These are phyloP conservation scores for Dendrolimus pini DNA, from an alignment of 2,888 invertebrate species.

Conservation along the genomic window DNA sequence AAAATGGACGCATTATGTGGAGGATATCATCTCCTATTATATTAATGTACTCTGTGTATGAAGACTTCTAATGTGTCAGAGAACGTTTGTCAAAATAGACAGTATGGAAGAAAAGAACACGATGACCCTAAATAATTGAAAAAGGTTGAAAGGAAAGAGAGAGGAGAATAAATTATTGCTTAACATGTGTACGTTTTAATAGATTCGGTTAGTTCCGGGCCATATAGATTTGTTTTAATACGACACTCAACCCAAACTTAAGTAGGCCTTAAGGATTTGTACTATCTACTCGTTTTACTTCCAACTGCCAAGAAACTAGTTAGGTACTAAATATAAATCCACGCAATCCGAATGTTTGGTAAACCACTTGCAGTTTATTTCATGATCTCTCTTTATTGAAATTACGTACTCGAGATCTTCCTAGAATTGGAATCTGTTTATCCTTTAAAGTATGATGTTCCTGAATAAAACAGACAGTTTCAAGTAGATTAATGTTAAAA, in stretches of 20 bases:
- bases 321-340: constrained; percentile 1
- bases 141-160: no score
- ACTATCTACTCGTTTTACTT: constrained; percentile 7
- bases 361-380: not conserved
- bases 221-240: constrained; percentile 32
- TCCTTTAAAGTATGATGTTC: not conserved
- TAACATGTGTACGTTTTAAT: not conserved
- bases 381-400: not conserved
- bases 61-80: no score
- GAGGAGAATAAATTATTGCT: not conserved
- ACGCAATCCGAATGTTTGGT: not conserved
- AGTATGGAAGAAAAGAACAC: no score
- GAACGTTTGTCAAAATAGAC: no score
- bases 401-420: not conserved
- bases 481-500: no score
- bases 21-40: no score
- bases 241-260: constrained; percentile 33
- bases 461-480: no score
- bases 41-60: no score
- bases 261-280: constrained; percentile 22
- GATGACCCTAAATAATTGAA: no score
- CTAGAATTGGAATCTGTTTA: not conserved
- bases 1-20: no score
- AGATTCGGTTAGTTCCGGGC: constrained; percentile 28
- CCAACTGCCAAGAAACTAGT: constrained; percentile 28